Percentiles rank a stretch among this genome's conserved stretches.
Evolutionary conservation across 2,113 vertebrate species (phyloP).

Genomic region (cat (Felis catus)): F.catus_Fca126_mat1.0 CM031420.1:2634001-2634500

Average conservation of each 20-base stretch:
- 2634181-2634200: background rate
- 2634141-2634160: background rate
- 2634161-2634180: background rate
- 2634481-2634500: background rate
- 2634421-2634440: too few relatives aligned
- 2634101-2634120: too few relatives aligned
- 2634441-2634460: background rate
- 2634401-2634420: too few relatives aligned
- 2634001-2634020: background rate
- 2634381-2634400: background rate
- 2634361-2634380: background rate
- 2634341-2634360: background rate
- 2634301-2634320: accelerated
- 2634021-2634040: background rate
- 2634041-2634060: background rate
- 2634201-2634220: background rate
- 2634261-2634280: background rate
- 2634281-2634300: background rate
- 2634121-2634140: background rate
- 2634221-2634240: background rate
- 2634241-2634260: background rate
- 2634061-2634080: background rate
- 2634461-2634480: background rate
- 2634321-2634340: background rate
- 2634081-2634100: background rate